Conservation (phyloP, 1,140 invertebrate species). For the Zaprionus kolodkinae region DNA sequence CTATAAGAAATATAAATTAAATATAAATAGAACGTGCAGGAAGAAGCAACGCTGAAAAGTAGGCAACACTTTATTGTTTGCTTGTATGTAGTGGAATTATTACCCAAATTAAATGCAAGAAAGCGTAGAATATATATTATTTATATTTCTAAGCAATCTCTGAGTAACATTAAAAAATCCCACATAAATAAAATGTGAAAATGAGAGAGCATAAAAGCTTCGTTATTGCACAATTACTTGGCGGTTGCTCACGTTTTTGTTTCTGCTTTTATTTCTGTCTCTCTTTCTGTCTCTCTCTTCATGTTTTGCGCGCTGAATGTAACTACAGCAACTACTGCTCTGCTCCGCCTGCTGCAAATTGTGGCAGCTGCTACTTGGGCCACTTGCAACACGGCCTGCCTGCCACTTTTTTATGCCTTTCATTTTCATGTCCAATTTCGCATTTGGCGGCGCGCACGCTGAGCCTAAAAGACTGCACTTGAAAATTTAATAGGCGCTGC, state of each 20-base stretch:
- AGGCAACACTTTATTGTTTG: no score
- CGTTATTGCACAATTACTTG: slow-evolving; percentile 52
- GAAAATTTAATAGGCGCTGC: slow-evolving; percentile 74
- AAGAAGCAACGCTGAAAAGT: no score
- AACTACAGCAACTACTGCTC: slow-evolving; percentile 1
- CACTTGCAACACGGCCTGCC: slow-evolving; percentile 59
- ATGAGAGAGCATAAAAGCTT: slow-evolving; percentile 51
- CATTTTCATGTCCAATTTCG: slow-evolving; percentile 79
- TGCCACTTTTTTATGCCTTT: slow-evolving; percentile 52
- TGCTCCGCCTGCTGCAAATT: slow-evolving; percentile 40
- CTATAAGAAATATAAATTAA: no score
- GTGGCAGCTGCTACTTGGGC: slow-evolving; percentile 77
- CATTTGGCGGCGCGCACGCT: slow-evolving; percentile 52
- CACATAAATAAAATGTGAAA: slow-evolving; percentile 19
- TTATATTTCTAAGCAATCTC: neutral
- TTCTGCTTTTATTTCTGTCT: slow-evolving; percentile 12
- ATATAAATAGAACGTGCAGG: no score
- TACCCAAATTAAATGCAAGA: neutral
- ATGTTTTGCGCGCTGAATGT: slow-evolving; percentile 33
- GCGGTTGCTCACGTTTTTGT: slow-evolving; percentile 32
- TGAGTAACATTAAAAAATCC: neutral
- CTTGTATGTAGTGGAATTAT: no score
- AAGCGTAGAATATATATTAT: neutral
- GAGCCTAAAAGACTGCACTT: slow-evolving; percentile 80
- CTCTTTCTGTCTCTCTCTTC: slow-evolving; percentile 16